phyloP scores from a whole-genome alignment of 2,888 invertebrate species.

The Melipona bicolor region DNA sequence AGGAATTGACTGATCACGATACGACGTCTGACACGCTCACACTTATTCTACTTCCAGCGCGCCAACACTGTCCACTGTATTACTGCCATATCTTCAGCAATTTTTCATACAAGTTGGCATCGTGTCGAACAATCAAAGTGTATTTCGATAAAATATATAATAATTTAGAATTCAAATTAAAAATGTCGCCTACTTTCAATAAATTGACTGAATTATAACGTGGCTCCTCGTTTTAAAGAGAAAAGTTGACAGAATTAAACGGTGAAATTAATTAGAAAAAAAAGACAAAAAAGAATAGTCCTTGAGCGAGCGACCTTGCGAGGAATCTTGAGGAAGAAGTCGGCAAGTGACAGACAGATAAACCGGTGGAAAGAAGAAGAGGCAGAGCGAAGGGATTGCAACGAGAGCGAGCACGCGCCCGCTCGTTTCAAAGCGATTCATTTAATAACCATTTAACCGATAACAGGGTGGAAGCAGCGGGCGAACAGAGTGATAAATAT shows the following conservation, averaged over 20 bases:
- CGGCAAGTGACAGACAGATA: not conserved
- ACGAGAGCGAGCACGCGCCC: not conserved
- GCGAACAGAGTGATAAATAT: constrained; percentile 52
- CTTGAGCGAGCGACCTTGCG: not conserved
- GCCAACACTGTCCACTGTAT: not conserved
- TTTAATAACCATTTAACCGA: constrained; percentile 62
- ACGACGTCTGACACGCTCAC: not conserved
- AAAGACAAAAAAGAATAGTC: not conserved
- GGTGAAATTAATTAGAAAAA: not conserved
- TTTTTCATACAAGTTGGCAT: no score
- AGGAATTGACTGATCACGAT: not conserved
- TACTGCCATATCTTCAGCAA: not conserved
- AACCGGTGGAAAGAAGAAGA: not conserved
- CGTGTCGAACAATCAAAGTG: no score
- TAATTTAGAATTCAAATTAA: no score
- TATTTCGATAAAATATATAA: no score
- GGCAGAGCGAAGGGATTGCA: not conserved
- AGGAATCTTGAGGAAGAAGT: not conserved
- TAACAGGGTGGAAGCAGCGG: constrained; percentile 47
- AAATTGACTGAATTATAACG: no score
- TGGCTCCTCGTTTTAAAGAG: no score
- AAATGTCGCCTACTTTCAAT: no score
- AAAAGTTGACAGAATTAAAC: no score
- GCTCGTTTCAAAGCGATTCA: constrained; percentile 52
- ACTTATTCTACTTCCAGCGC: not conserved